Base-by-base conservation (phyloP, 92 coral and sea anemone genomes). In the Pocillopora meandrina region DNA sequence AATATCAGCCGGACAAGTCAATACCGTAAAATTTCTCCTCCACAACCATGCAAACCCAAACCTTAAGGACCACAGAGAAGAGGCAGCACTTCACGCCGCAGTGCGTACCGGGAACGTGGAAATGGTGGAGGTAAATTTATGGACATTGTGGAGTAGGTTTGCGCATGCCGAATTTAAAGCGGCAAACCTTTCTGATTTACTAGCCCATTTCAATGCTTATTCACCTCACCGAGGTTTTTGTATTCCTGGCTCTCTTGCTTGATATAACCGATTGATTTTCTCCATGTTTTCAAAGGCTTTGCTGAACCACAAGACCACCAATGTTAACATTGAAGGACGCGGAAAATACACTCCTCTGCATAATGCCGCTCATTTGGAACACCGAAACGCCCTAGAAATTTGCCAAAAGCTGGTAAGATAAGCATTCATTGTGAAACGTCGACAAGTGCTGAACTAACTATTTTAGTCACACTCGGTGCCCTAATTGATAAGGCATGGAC, bases 21-120 rank as follows among this genome's bases (percentile, higher is more conserved):
- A 90, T 55, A 93, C 98, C 10, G 95, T 89, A 67, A 90, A 90
- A 65, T 97, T 87, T 77, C 95, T 97, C 56, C 96, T 97, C 9
- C 92, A 92, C 79, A 90, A 93, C 81, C 93, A 92, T 66, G 99
- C 98, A 75, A 92, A 94, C 67, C 93, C 98, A 14, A 94, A 94
- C 87, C 92, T 92, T 16, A 92, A 92, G 77, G 98, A 94, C 72
- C 98, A 94, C 87, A 73, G 98, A 12, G 95, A 94, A 77, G 98
- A 94, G 61, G 93, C 98, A 6, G 92, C 98, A 1, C 81, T 94
- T 61, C 98, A 94, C 66, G 95, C 91, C 1, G 98, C 98, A 15
- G 98, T 94, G 70, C 87, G 98, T 52, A 94, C 98, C 17, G 98
- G 98, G 18, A 94, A 94, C 76, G 79, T 92, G 21, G 98, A 94